Base-by-base conservation (phyloP, 2,113 vertebrate genomes). In the Sander vitreus region DNA sequence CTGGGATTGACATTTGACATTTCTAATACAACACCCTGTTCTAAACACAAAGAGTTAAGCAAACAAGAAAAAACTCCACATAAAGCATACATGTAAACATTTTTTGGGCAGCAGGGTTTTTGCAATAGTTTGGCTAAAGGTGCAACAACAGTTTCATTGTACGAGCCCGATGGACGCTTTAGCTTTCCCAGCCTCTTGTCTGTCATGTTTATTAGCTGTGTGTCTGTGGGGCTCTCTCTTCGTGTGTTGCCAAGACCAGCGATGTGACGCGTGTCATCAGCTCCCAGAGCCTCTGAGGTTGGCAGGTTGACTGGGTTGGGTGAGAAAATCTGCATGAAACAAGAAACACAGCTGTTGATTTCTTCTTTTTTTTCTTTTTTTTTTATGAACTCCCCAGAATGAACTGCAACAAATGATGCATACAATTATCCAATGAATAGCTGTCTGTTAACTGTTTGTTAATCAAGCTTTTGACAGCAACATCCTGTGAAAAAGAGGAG, bases 341-440 rank as follows among this genome's bases (percentile, higher is more conserved):
- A 54, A 69, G 67, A 69, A 69, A 54, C 30, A 36, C 53, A 53
- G 19, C 27, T 53, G 48, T 36, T 53, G 30, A 53, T n/a, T 69
- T 15, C 33, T 65, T 62, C 16, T 15, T 25, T 25, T 25, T 25
- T 25, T 25, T 25, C 2, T 23, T 15, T 25, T 25, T 25, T 25
- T 25, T 25, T 25, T 25, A 27, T 27, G 27, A 3, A 27, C 27
- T 27, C 33, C 33, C 60, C 21, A 39, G 58, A 43, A n/a, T 21
- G 21, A 8, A 21, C 33, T 63, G 33, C 36, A 48, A 67, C 47
- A 3, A 67, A 67, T 30, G 18, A 67, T 21, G 25, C 30, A 25
- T 10, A 67, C 27, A 30, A 21, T 19, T 0, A 27, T 30, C 23
- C 23, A 30, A 67, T 50, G 23, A 50, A 50, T 30, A 50, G 5